These are phyloP conservation scores for Stenodema calcarata DNA, from an alignment of 2,888 invertebrate genomes.

Conservation along the genomic window DNA sequence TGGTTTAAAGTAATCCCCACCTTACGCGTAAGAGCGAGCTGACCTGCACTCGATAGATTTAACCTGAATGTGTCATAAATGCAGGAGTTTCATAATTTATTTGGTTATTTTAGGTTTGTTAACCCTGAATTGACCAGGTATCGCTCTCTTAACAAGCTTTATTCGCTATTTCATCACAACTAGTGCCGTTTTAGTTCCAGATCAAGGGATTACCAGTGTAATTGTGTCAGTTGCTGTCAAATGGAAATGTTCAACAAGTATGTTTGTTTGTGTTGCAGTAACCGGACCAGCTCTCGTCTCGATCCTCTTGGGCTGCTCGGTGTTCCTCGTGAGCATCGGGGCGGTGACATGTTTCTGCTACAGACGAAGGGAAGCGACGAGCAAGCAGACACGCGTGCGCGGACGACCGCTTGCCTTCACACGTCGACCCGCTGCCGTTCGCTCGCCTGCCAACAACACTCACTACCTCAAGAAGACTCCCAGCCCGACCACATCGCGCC, in stretches of 20 bases:
- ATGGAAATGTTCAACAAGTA: neutral
- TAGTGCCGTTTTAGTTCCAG: too few relatives aligned
- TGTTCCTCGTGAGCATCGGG: conserved; percentile 68
- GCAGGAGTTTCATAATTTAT: too few relatives aligned
- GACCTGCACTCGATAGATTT: too few relatives aligned
- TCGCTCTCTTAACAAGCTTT: too few relatives aligned
- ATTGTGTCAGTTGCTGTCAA: too few relatives aligned
- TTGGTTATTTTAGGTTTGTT: too few relatives aligned
- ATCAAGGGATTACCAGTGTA: too few relatives aligned
- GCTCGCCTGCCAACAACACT: conserved; percentile 81
- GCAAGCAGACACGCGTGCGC: conserved; percentile 60
- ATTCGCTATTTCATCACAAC: too few relatives aligned
- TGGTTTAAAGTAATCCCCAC: too few relatives aligned
- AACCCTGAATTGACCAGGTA: too few relatives aligned
- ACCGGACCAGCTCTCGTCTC: conserved; percentile 68
- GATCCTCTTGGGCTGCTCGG: conserved; percentile 69
- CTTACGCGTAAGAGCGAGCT: too few relatives aligned
- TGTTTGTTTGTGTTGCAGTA: conserved; percentile 61
- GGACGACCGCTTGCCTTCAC: conserved; percentile 53
- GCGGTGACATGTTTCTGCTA: conserved; percentile 73
- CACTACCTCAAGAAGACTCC: conserved; percentile 94
- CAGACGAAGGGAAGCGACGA: conserved; percentile 63
- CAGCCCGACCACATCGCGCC: conserved; percentile 74
- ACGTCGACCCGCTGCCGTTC: conserved; percentile 79
- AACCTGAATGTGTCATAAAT: too few relatives aligned